Evolutionary conservation across 1,140 invertebrate species (phyloP), one percentile per base, ranked within the genome.

Genomic region (Trachymyrmex cornetzi): DNA sequence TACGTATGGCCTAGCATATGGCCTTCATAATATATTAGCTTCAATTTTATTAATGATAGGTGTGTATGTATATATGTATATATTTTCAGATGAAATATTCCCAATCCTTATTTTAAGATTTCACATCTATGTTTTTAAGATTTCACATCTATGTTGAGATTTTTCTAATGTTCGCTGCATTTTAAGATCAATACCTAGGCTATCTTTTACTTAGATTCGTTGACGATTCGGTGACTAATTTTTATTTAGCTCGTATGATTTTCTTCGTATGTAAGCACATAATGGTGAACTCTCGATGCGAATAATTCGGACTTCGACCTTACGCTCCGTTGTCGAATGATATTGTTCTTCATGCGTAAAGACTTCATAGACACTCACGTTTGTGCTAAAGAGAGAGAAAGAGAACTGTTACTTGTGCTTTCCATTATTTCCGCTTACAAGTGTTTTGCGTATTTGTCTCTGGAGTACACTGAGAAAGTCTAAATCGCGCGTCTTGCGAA

Each of bases 301-400:
- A 44, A 19, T 63, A 77, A 77, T 7, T 34, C 22, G 34, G 74
- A 77, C 38, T 77, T 77, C 38, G 16, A 44, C 57, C 57, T 61
- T 61, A 24, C 9, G 22, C n/a, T 44, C 11, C 19, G n/a, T 22
- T 34, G 30, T 55, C 11, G 61, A 14, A 24, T n/a, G 61, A 59
- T 22, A 66, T 66, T 61, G 22, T 63, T 57, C 74, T 53, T 27
- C 4, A 48, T 50, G 71, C 19, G 22, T 27, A 12, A 22, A 66
- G 2, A 30, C 5, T 44, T 77, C 48, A 44, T 50, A 77, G 3
- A 44, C 11, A 2, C 61, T 22, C 38, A 24, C 9, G 24, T 34
- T 30, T 22, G 11, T 48, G 2, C 16, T 1, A 11, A 53, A 50
- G 3, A 50, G 48, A 50, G 48, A 50, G 14, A 50, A 9, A 66